These are phyloP conservation scores for Orius laevigatus DNA, from an alignment of 1,140 invertebrate genomes.

Conservation along the genomic window DNA sequence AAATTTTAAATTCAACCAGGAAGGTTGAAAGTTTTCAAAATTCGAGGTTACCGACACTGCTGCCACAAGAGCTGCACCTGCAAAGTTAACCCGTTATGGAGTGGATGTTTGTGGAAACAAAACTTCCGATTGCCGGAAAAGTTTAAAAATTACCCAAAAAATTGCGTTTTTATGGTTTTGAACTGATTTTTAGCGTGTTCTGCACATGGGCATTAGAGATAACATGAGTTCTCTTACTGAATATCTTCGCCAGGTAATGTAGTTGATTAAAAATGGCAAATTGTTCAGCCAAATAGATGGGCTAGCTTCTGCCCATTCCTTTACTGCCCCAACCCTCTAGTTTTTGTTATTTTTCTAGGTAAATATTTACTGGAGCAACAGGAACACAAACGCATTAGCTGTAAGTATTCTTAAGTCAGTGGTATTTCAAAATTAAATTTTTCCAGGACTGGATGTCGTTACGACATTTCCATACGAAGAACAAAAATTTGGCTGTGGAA, in stretches of 20 bases:
- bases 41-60: too few species aligned
- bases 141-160: too few species aligned
- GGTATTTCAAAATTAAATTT: background rate
- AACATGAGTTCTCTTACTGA: slow-evolving; percentile 1
- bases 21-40: too few species aligned
- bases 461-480: slow-evolving; percentile 8
- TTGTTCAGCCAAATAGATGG: too few species aligned
- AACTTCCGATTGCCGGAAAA: too few species aligned
- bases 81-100: too few species aligned
- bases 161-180: slow-evolving; percentile 7
- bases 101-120: too few species aligned
- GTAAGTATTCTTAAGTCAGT: background rate
- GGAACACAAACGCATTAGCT: background rate
- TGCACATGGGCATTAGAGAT: slow-evolving; percentile 9
- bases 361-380: too few species aligned
- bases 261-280: slow-evolving; percentile 10
- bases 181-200: slow-evolving; percentile 7
- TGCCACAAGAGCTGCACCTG: too few species aligned
- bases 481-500: slow-evolving; percentile 7
- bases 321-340: too few species aligned
- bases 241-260: slow-evolving; percentile 7
- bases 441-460: slow-evolving; percentile 16
- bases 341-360: slow-evolving; percentile 6
- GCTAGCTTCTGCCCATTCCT: too few species aligned
- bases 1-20: too few species aligned